Conservation (phyloP, 2,113 vertebrate species). For the Syngnathus typhle region DNA sequence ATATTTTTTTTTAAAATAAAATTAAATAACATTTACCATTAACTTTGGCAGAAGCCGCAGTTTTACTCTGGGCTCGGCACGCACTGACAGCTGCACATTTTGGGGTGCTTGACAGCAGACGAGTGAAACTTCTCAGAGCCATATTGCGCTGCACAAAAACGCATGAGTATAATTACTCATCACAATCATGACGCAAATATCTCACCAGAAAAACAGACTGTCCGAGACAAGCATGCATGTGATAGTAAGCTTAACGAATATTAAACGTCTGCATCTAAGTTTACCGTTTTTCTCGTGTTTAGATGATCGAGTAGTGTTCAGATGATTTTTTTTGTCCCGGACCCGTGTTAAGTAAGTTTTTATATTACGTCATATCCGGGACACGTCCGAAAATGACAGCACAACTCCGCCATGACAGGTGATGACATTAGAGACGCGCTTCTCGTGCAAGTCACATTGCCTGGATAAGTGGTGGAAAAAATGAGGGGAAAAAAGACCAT, state of each 20-base stretch:
- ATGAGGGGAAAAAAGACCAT: neutral
- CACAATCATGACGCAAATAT: neutral
- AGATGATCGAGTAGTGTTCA: neutral
- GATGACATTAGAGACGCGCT: conserved; percentile 8
- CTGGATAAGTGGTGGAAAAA: too few relatives aligned
- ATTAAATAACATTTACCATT: neutral
- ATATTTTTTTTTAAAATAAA: neutral
- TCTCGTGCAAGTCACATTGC: too few relatives aligned
- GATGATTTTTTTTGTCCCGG: neutral
- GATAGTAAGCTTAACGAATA: neutral
- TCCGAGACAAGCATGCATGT: neutral
- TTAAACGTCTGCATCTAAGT: neutral
- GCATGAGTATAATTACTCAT: neutral
- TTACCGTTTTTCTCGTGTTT: conserved; percentile 14
- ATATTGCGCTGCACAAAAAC: conserved; percentile 38
- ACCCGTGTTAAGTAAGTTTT: conserved; percentile 34
- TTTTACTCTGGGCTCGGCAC: conserved; percentile 60
- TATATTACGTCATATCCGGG: conserved; percentile 33
- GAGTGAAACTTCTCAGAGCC: conserved; percentile 59
- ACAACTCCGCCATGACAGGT: conserved; percentile 20
- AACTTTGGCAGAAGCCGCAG: conserved; percentile 36
- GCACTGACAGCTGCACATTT: conserved; percentile 33
- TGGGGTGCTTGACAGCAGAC: conserved; percentile 49
- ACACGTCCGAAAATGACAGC: conserved; percentile 1
- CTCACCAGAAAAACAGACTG: neutral